Conservation (phyloP, 1,140 invertebrate genomes). For the Drosophila quadrilineata region DNA sequence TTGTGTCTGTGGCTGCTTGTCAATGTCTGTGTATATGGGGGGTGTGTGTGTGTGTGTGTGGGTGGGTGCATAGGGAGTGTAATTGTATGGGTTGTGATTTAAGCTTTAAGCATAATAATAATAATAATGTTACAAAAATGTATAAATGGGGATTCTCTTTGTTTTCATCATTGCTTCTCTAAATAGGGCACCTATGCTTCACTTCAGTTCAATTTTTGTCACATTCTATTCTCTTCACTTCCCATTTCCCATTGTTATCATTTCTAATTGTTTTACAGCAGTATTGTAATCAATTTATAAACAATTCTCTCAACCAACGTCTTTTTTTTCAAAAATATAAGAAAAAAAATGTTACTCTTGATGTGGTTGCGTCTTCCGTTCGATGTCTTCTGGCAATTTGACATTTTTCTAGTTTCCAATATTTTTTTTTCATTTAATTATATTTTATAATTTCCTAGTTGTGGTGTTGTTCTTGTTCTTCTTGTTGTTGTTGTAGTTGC, state of each 20-base stretch:
- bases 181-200: conserved; percentile 23
- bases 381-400: conserved; percentile 59
- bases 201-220: conserved; percentile 31
- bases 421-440: conserved; percentile 46
- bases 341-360: too few relatives aligned
- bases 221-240: conserved; percentile 22
- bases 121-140: conserved; percentile 66
- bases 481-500: not conserved
- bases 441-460: conserved; percentile 78
- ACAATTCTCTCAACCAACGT: too few relatives aligned
- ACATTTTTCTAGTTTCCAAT: conserved; percentile 68
- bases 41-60: conserved; percentile 16
- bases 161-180: conserved; percentile 11
- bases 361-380: conserved; percentile 42
- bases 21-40: conserved; percentile 10
- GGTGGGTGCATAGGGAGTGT: not conserved
- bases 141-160: conserved; percentile 10
- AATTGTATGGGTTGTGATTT: conserved; percentile 28
- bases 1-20: conserved; percentile 43
- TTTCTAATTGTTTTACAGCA: conserved; percentile 48
- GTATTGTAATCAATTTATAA: conserved; percentile 44
- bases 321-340: too few relatives aligned
- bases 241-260: too few relatives aligned
- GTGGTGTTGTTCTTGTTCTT: conserved; percentile 17
- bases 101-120: conserved; percentile 48